Percentiles rank a stretch among this genome's conserved stretches.
phyloP scores from a whole-genome alignment of 2,888 invertebrate species.

The Protonemura montana region DNA sequence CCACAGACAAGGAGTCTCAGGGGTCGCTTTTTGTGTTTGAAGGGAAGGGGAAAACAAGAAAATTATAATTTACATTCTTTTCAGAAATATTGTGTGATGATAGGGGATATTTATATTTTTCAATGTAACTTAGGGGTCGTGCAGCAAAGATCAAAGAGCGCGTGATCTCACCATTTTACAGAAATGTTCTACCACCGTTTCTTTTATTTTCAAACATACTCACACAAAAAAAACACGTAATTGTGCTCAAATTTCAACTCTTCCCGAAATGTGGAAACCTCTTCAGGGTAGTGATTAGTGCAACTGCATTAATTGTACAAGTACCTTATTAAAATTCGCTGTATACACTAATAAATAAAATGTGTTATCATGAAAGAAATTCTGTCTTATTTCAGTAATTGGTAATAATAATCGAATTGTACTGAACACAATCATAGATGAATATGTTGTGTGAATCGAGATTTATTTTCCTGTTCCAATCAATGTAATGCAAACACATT shows the following conservation, averaged over 20 bases:
- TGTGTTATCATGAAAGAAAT: conserved; percentile 28
- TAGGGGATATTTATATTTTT: too few species aligned
- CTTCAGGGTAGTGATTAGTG: background rate
- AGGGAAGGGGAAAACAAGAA: background rate
- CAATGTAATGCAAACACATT: background rate
- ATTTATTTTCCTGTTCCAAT: background rate
- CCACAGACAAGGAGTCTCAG: too few species aligned
- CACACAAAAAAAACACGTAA: background rate
- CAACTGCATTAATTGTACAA: background rate
- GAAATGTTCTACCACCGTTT: background rate
- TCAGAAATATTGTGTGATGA: background rate
- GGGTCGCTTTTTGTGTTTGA: background rate
- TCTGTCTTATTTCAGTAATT: background rate
- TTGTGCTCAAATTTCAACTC: background rate
- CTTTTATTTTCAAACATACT: background rate
- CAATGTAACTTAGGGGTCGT: background rate
- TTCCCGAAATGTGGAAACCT: background rate
- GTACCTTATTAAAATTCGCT: conserved; percentile 23
- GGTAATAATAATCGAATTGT: background rate
- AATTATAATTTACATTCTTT: background rate
- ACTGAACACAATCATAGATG: background rate
- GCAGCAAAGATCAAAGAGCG: background rate
- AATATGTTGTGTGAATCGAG: background rate
- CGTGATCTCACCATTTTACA: background rate
- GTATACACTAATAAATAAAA: conserved; percentile 35